Percentiles rank a stretch among this genome's conserved stretches.
Conservation (phyloP, 2,113 vertebrate genomes). For the Sporophila hypoxantha region DNA sequence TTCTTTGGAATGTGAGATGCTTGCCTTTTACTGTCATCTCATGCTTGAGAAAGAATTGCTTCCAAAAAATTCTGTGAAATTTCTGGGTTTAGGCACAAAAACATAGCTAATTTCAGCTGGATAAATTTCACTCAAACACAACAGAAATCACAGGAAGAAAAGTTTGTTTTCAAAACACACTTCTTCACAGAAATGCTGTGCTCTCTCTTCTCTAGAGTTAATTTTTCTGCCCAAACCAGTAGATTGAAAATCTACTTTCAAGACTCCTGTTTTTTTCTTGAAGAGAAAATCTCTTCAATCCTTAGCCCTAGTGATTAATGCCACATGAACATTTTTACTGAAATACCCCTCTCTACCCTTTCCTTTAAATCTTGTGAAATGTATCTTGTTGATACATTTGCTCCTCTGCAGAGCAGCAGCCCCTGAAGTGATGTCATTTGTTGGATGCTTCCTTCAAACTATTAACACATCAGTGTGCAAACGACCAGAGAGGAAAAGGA, state of each 20-base stretch:
- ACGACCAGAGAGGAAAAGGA: background rate
- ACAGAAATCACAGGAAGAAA: background rate
- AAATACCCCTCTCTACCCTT: background rate
- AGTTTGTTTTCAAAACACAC: conserved; percentile 1
- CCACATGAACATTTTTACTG: background rate
- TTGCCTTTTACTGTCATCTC: conserved; percentile 25
- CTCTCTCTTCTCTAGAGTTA: background rate
- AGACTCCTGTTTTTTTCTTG: background rate
- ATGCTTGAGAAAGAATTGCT: background rate
- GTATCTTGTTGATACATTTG: background rate
- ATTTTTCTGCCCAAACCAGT: background rate
- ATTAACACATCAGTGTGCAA: background rate
- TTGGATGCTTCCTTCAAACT: background rate
- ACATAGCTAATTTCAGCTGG: conserved; percentile 5
- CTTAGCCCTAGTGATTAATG: background rate
- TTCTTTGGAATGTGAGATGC: background rate
- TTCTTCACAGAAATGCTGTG: background rate
- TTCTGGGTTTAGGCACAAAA: conserved; percentile 28
- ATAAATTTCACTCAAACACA: conserved; percentile 2
- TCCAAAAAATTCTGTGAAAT: conserved; percentile 43
- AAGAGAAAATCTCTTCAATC: background rate
- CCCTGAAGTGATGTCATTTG: background rate
- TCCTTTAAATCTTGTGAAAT: background rate
- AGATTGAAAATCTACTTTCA: background rate
- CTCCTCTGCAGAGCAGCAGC: background rate